A percentile compares a stretch with the other conserved stretches of the same genome.
phyloP scores from a whole-genome alignment of 2,113 vertebrate genomes.

The Bostrychus sinensis region DNA sequence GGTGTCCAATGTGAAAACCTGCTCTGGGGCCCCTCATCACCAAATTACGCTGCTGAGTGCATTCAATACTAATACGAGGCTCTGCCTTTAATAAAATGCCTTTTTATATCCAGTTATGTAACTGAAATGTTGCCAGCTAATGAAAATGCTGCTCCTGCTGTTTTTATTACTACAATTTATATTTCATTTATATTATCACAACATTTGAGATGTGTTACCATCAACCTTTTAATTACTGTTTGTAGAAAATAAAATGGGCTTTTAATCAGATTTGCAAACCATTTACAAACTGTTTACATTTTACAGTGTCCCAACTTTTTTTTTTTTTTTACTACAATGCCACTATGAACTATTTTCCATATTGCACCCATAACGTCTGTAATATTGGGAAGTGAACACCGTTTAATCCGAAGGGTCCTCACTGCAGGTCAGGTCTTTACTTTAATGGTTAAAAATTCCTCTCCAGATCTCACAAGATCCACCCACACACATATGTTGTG shows the following conservation, averaged over 20 bases:
- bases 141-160: no score
- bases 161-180: no score
- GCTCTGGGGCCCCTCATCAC: no score
- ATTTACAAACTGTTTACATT: background rate
- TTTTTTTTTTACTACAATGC: background rate
- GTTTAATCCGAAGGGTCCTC: background rate
- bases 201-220: no score
- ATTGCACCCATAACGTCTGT: background rate
- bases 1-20: no score
- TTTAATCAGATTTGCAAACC: background rate
- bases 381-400: background rate
- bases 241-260: background rate
- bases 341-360: background rate
- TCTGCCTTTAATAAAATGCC: no score
- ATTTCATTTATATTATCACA: no score
- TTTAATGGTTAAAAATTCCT: slow-evolving; percentile 4
- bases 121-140: no score
- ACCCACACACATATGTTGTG: slow-evolving; percentile 11
- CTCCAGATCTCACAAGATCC: slow-evolving; percentile 3
- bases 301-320: background rate
- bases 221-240: no score
- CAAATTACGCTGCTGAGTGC: no score
- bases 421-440: background rate
- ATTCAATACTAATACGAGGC: no score
- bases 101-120: no score